Evolutionary conservation across 2,797 vertebrate species (phyloP).

Genomic region (Pseudotriccus pelzelni): DNA sequence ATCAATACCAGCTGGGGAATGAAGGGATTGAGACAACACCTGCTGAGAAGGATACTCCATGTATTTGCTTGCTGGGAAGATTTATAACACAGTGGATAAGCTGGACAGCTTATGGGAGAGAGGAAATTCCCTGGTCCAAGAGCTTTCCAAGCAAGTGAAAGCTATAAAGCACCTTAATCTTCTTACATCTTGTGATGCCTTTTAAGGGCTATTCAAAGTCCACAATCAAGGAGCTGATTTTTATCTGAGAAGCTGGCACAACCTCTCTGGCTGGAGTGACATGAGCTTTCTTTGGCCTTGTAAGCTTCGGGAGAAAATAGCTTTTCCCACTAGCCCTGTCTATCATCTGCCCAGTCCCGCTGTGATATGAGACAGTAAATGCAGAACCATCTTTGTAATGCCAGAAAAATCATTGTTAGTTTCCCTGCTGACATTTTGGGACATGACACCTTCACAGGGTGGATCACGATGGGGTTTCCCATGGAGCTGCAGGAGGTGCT

Average conservation of each 20-base stretch:
- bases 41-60: neutral
- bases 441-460: neutral
- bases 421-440: neutral
- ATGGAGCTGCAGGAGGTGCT: neutral
- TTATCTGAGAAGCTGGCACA: neutral
- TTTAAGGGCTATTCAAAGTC: neutral
- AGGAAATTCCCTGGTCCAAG: neutral
- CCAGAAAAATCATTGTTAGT: neutral
- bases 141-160: neutral
- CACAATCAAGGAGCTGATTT: neutral
- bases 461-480: accelerated
- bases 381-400: neutral
- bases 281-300: neutral
- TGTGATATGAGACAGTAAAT: neutral
- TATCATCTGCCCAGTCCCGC: neutral
- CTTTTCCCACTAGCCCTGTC: constrained; percentile 17
- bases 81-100: neutral
- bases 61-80: neutral
- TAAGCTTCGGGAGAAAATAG: neutral
- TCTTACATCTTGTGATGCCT: neutral
- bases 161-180: neutral
- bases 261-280: neutral
- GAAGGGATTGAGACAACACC: neutral
- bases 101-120: neutral
- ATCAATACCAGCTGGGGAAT: no score